Percentiles rank a stretch among this genome's conserved stretches.
Conservation (phyloP, 2,888 invertebrate genomes). For the Rotaria magnacalcarata region DNA sequence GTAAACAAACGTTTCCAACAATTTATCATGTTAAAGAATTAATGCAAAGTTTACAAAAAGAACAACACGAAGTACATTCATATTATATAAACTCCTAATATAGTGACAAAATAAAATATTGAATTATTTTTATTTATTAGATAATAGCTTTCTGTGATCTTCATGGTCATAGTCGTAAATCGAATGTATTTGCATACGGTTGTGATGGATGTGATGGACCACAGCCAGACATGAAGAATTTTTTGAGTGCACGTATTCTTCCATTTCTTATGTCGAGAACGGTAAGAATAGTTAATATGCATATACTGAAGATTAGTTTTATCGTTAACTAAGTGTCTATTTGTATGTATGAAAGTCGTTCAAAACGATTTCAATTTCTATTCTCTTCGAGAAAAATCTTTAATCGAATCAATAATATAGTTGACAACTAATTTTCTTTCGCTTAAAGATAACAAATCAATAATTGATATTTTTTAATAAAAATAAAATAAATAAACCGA, state of each 20-base stretch:
- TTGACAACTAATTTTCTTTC: too few species aligned
- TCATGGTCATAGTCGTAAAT: constrained; percentile 58
- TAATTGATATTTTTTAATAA: too few species aligned
- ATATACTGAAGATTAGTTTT: too few species aligned
- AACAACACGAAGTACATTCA: constrained; percentile 52
- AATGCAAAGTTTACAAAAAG: constrained; percentile 54
- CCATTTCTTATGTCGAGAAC: constrained; percentile 72
- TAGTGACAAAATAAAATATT: background rate
- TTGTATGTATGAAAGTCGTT: background rate
- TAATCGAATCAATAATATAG: too few species aligned
- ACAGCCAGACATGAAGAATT: constrained; percentile 49
- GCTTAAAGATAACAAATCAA: too few species aligned
- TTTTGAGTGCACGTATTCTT: constrained; percentile 66
- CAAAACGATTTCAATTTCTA: background rate
- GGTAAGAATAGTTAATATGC: constrained; percentile 47
- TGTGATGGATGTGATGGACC: constrained; percentile 51
- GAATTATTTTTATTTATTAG: constrained; percentile 48
- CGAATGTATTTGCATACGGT: constrained; percentile 60
- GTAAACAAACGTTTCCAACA: constrained; percentile 58
- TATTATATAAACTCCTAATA: constrained; percentile 48
- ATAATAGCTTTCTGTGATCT: constrained; percentile 58
- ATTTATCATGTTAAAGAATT: constrained; percentile 57
- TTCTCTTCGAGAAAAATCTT: background rate
- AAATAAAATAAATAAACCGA: too few species aligned
- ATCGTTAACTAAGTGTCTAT: too few species aligned